phyloP scores from a whole-genome alignment of 2,797 vertebrate genomes.

The Kryptolebias ocellatus region DNA sequence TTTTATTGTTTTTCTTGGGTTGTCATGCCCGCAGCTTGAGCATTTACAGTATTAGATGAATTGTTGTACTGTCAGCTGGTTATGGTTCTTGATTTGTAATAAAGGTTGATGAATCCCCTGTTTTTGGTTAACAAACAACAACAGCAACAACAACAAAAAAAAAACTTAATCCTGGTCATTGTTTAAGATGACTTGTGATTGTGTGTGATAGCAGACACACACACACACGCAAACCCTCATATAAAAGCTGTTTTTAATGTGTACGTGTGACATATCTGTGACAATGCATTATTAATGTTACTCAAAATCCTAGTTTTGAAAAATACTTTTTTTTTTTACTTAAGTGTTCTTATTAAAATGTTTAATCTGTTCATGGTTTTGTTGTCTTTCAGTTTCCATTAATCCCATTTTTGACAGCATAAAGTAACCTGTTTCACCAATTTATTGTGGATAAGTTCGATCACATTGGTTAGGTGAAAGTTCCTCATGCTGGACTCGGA shows the following conservation, averaged over 20 bases:
- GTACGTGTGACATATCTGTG: constrained; percentile 79
- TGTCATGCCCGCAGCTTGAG: constrained; percentile 57
- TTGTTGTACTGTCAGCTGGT: constrained; percentile 76
- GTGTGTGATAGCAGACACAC: constrained; percentile 49
- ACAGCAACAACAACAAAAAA: constrained; percentile 36
- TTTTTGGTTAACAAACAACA: constrained; percentile 54
- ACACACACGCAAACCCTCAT: constrained; percentile 41
- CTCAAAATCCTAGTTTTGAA: constrained; percentile 81
- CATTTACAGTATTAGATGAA: constrained; percentile 76
- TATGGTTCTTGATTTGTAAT: constrained; percentile 77
- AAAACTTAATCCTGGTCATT: constrained; percentile 76
- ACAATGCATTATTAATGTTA: constrained; percentile 82
- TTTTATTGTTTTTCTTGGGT: constrained; percentile 57
- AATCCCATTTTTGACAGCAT: constrained; percentile 1
- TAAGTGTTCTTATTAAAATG: constrained; percentile 82
- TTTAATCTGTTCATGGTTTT: constrained; percentile 77
- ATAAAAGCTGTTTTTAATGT: constrained; percentile 78
- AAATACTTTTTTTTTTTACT: constrained; percentile 70
- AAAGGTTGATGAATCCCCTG: constrained; percentile 76
- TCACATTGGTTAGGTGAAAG: constrained; percentile 33
- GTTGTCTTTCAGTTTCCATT: constrained; percentile 51
- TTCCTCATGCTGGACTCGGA: constrained; percentile 18
- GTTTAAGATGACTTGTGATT: constrained; percentile 78
- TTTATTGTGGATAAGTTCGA: no score
- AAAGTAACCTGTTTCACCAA: no score